A percentile compares a stretch with the other conserved stretches of the same genome.
Evolutionary conservation across 2,113 vertebrate genomes (phyloP).

Genomic region (Camelus dromedarius): DNA sequence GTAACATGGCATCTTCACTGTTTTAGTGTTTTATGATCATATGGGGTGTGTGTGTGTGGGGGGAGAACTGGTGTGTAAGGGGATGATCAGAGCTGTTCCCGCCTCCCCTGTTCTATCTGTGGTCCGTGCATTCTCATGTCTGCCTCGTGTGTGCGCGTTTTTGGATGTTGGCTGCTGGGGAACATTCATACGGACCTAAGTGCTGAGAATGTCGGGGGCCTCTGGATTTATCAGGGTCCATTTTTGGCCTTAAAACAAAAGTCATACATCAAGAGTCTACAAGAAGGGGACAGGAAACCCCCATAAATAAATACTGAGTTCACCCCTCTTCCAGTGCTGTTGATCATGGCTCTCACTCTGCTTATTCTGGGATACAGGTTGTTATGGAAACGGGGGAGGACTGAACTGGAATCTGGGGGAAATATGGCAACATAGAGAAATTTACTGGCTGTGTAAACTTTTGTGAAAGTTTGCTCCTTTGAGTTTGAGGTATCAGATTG

Average conservation of each 20-base stretch:
- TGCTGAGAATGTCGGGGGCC: neutral
- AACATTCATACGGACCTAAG: neutral
- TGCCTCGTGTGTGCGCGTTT: rapidly evolving
- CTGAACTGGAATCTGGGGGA: neutral
- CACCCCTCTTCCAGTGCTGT: neutral
- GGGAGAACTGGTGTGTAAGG: neutral
- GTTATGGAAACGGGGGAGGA: neutral
- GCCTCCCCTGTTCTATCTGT: neutral
- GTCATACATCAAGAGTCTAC: neutral
- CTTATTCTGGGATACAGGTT: neutral
- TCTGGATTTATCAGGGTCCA: neutral
- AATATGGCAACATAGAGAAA: neutral
- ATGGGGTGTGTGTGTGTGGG: rapidly evolving
- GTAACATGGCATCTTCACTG: neutral
- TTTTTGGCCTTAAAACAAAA: neutral
- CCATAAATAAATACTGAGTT: neutral
- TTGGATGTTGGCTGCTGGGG: neutral
- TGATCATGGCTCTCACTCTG: neutral
- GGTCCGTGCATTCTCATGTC: neutral
- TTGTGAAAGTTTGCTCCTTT: neutral
- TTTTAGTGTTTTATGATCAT: neutral
- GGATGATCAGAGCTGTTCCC: neutral
- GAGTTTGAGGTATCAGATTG: neutral
- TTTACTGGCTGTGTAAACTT: neutral
- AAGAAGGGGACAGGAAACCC: neutral